These are phyloP conservation scores for Brachyptera putata DNA, from an alignment of 2,888 invertebrate species.

Conservation along the genomic window DNA sequence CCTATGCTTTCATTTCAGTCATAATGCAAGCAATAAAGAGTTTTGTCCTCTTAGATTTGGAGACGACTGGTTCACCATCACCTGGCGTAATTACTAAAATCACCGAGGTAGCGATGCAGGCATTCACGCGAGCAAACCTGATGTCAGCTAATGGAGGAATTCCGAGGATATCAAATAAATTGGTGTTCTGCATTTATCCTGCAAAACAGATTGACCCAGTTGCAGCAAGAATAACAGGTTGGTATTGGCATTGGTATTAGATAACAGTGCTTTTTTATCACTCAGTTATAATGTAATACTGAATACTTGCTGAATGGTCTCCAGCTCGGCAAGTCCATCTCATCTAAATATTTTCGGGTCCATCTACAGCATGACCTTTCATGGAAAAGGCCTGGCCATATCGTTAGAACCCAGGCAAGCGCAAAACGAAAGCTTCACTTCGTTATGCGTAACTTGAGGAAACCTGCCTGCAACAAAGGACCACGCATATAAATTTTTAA, in stretches of 20 bases:
- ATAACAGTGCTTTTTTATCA: too few relatives aligned
- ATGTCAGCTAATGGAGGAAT: conserved; percentile 41
- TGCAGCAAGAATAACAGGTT: conserved; percentile 51
- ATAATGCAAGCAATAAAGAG: conserved; percentile 42
- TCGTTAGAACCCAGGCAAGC: too few relatives aligned
- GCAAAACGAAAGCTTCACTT: too few relatives aligned
- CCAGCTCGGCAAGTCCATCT: too few relatives aligned
- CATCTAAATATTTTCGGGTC: too few relatives aligned
- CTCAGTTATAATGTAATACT: neutral
- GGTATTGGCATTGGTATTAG: conserved; percentile 30
- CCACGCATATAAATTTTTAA: too few relatives aligned
- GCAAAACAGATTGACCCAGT: conserved; percentile 47
- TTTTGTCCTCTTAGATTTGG: conserved; percentile 67
- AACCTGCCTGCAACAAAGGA: too few relatives aligned
- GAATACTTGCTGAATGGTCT: too few relatives aligned
- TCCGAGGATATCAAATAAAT: conserved; percentile 67
- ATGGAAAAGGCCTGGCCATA: too few relatives aligned
- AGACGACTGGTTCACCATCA: conserved; percentile 62
- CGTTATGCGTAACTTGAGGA: too few relatives aligned
- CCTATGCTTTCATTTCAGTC: too few relatives aligned
- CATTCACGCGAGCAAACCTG: conserved; percentile 52
- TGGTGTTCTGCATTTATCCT: conserved; percentile 68
- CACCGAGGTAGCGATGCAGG: conserved; percentile 66
- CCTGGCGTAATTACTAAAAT: conserved; percentile 55
- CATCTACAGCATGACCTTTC: too few relatives aligned